Evolutionary conservation across 2,888 invertebrate species (phyloP).

Genomic region (Cryptus viduatorius): DNA sequence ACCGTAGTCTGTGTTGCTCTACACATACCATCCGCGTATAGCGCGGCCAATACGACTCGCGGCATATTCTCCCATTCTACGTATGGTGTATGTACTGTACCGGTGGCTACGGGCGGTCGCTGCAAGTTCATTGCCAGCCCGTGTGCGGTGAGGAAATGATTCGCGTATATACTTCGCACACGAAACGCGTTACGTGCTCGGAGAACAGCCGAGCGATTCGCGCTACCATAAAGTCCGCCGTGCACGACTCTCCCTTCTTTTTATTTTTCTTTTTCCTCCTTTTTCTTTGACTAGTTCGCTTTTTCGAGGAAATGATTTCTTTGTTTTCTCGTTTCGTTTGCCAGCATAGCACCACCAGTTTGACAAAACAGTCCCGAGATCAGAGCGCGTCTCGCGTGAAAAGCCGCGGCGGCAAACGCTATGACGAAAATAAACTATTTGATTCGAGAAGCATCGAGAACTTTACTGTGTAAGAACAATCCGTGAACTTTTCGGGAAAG

Average conservation of each 20-base stretch:
- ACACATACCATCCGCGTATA: slow-evolving; percentile 25
- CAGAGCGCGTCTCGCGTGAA: not conserved
- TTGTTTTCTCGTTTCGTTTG: not conserved
- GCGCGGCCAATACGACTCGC: slow-evolving; percentile 39
- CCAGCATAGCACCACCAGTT: not conserved
- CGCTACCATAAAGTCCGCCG: slow-evolving; percentile 67
- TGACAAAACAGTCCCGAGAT: not conserved
- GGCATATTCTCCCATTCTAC: slow-evolving; percentile 20
- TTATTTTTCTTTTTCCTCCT: slow-evolving; percentile 31
- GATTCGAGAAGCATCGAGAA: not conserved
- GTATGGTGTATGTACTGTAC: slow-evolving; percentile 24
- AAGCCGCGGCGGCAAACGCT: not conserved
- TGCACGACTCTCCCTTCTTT: slow-evolving; percentile 55
- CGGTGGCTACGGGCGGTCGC: slow-evolving; percentile 62
- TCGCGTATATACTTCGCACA: slow-evolving; percentile 57
- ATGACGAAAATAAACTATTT: slow-evolving; percentile 7
- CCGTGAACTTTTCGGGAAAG: slow-evolving; percentile 9
- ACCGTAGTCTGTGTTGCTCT: slow-evolving; percentile 60
- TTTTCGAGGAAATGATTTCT: not conserved
- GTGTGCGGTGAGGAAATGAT: slow-evolving; percentile 72
- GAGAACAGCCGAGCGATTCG: slow-evolving; percentile 72
- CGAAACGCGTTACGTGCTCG: slow-evolving; percentile 71
- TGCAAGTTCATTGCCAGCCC: slow-evolving; percentile 80
- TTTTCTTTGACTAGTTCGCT: not conserved
- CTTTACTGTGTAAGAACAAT: not conserved